These are phyloP conservation scores for Caenorhabditis zanzibari DNA, from an alignment of 2,888 invertebrate genomes.

Conservation along the genomic window DNA sequence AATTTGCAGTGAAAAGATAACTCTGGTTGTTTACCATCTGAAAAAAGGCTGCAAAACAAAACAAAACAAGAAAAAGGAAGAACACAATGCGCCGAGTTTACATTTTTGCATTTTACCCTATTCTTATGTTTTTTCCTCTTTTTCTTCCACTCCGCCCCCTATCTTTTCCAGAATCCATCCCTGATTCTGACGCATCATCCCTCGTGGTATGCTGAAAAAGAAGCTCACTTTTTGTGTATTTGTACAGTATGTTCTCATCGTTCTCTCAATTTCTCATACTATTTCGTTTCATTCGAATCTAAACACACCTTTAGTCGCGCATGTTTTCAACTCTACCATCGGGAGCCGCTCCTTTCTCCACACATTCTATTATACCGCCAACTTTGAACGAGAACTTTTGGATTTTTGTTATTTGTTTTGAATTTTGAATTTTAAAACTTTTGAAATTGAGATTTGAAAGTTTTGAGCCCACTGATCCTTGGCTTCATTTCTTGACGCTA, in stretches of 20 bases:
- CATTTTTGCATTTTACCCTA: slow-evolving; percentile 31
- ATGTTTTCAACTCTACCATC: slow-evolving; percentile 40
- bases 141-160: slow-evolving; percentile 4
- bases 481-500: too few relatives aligned
- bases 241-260: slow-evolving; percentile 49
- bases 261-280: slow-evolving; percentile 37
- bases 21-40: slow-evolving; percentile 48
- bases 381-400: slow-evolving; percentile 18
- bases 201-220: slow-evolving; percentile 42
- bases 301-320: slow-evolving; percentile 60
- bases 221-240: slow-evolving; percentile 33
- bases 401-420: neutral
- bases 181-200: neutral
- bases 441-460: neutral
- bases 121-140: slow-evolving; percentile 19
- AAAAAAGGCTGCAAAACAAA: slow-evolving; percentile 21
- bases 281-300: slow-evolving; percentile 10
- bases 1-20: slow-evolving; percentile 49
- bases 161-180: slow-evolving; percentile 9
- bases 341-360: slow-evolving; percentile 54
- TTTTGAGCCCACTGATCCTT: too few relatives aligned
- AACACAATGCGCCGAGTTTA: slow-evolving; percentile 45
- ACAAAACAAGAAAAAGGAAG: slow-evolving; percentile 25
- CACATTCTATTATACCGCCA: neutral
- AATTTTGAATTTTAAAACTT: slow-evolving; percentile 11